Percentiles rank a stretch among this genome's conserved stretches.
Conservation (phyloP, 2,888 invertebrate species). For the Ochropacha duplaris region DNA sequence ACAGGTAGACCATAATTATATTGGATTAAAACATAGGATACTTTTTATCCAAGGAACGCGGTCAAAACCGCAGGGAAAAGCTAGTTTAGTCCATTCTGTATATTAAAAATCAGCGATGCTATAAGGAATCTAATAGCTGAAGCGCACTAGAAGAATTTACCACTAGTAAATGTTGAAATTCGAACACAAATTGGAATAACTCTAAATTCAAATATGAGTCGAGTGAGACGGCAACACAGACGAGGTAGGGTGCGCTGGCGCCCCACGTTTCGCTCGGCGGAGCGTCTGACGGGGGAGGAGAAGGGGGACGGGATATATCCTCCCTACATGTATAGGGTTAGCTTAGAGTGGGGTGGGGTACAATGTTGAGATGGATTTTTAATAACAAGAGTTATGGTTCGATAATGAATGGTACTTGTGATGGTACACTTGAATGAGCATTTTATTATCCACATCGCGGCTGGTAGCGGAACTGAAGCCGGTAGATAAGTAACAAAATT, state of each 20-base stretch:
- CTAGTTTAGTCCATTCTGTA: too few species aligned
- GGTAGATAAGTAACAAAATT: too few species aligned
- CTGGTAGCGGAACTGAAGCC: too few species aligned
- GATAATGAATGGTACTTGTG: background rate
- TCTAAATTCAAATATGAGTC: background rate
- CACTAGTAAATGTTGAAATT: background rate
- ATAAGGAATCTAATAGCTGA: too few species aligned
- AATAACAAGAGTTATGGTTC: background rate
- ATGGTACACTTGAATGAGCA: background rate
- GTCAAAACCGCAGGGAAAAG: too few species aligned
- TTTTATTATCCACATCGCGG: background rate
- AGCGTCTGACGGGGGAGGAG: constrained; percentile 5
- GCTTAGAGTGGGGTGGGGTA: constrained; percentile 2
- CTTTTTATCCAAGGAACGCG: too few species aligned
- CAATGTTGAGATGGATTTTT: background rate
- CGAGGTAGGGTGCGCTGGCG: constrained; percentile 7
- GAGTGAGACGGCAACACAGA: constrained; percentile 7
- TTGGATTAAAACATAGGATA: too few species aligned
- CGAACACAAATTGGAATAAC: background rate
- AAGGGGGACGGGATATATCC: constrained; percentile 8
- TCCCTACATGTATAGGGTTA: constrained; percentile 8
- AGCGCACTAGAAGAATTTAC: background rate
- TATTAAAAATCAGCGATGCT: too few species aligned
- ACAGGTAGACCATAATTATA: too few species aligned
- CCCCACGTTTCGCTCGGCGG: constrained; percentile 13